phyloP scores from a whole-genome alignment of 2,888 invertebrate species.

The Cryptocephalus moraei region DNA sequence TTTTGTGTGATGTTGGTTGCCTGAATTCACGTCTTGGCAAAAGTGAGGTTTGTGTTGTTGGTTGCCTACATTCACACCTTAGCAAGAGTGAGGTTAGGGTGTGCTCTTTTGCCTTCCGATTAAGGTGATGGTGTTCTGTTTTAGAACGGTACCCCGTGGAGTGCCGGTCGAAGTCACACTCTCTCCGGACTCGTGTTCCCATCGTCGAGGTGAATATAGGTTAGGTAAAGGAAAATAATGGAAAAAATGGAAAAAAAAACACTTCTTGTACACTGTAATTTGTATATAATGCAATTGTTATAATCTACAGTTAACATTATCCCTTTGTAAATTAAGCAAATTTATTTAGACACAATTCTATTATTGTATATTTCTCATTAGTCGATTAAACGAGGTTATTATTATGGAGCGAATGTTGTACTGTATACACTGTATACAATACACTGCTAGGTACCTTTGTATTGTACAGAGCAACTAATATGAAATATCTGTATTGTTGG shows the following conservation, averaged over 20 bases:
- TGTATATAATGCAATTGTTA: conserved; percentile 33
- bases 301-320: conserved; percentile 23
- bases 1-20: too few relatives aligned
- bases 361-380: conserved; percentile 32
- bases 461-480: too few relatives aligned
- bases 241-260: too few relatives aligned
- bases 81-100: too few relatives aligned
- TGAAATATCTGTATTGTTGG: too few relatives aligned
- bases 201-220: conserved; percentile 13
- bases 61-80: too few relatives aligned
- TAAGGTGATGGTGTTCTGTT: conserved; percentile 3
- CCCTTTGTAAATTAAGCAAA: conserved; percentile 30
- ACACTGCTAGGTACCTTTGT: too few relatives aligned
- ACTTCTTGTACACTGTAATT: conserved; percentile 14
- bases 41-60: too few relatives aligned
- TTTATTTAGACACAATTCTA: conserved; percentile 29
- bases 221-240: conserved; percentile 4
- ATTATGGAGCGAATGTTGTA: conserved; percentile 8
- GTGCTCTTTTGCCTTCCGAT: too few relatives aligned
- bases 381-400: conserved; percentile 16
- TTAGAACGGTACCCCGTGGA: conserved; percentile 7
- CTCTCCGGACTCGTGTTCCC: neutral
- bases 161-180: too few relatives aligned
- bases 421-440: too few relatives aligned
- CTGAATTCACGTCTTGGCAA: too few relatives aligned